Conservation (phyloP, 2,113 vertebrate species). For the Athene noctua region DNA sequence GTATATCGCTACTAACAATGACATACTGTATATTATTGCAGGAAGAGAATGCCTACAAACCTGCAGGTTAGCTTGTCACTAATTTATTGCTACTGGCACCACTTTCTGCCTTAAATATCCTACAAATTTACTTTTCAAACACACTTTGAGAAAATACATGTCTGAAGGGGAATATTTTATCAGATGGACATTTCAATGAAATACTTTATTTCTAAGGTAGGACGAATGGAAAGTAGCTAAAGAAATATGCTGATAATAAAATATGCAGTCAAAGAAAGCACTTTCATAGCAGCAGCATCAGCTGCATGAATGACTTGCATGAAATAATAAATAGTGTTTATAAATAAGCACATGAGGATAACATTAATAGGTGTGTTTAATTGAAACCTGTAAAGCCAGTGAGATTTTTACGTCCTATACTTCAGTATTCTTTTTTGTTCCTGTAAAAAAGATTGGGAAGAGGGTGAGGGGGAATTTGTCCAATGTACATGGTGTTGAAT, state of each 20-base stretch:
- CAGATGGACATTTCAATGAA: conserved; percentile 54
- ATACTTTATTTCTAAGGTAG: conserved; percentile 63
- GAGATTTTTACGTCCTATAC: neutral
- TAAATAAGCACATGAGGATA: conserved; percentile 29
- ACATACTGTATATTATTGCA: neutral
- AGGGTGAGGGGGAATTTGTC: neutral
- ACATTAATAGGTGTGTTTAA: conserved; percentile 57
- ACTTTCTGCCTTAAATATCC: conserved; percentile 46
- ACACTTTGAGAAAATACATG: conserved; percentile 56
- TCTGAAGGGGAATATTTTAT: conserved; percentile 65
- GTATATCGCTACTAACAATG: neutral
- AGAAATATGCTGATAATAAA: conserved; percentile 69
- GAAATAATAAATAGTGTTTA: conserved; percentile 55
- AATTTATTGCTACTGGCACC: conserved; percentile 48
- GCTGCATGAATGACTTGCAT: neutral
- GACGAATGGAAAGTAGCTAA: conserved; percentile 53
- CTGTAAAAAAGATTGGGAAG: neutral
- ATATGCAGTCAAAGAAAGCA: conserved; percentile 23
- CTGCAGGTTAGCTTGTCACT: neutral
- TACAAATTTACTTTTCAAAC: conserved; percentile 68
- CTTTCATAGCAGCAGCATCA: neutral
- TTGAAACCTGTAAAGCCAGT: conserved; percentile 39
- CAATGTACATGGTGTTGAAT: neutral
- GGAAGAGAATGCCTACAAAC: neutral
- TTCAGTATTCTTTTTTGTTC: neutral